Conservation (phyloP, 2,888 invertebrate genomes). For the Drosophila tanythrix region DNA sequence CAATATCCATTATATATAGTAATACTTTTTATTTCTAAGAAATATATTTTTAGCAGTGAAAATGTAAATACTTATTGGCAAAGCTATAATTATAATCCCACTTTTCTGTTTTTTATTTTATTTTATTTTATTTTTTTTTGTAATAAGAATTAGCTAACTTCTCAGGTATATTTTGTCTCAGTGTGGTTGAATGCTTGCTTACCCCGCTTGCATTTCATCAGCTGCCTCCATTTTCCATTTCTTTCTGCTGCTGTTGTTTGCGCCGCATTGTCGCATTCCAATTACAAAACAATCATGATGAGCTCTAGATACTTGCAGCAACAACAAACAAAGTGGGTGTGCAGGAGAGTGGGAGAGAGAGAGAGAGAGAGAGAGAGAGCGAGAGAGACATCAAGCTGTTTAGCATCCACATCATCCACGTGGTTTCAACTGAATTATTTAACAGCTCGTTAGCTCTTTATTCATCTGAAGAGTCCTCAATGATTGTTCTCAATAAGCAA, state of each 20-base stretch:
- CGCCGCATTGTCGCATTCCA: conserved; percentile 73
- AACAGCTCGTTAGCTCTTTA: conserved; percentile 25
- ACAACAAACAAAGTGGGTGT: conserved; percentile 12
- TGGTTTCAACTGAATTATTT: conserved; percentile 4
- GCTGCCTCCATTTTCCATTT: conserved; percentile 49
- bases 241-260: conserved; percentile 30
- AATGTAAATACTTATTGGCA: background rate
- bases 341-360: background rate
- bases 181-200: conserved; percentile 9
- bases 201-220: conserved; percentile 56
- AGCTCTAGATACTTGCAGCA: conserved; percentile 71
- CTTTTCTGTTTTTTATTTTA: background rate
- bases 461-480: conserved; percentile 21
- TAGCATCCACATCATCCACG: conserved; percentile 28
- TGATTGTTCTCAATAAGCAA: conserved; percentile 10
- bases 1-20: background rate
- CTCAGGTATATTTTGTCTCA: background rate
- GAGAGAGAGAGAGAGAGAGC: background rate
- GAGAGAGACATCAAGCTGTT: conserved; percentile 19
- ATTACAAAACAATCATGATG: conserved; percentile 80
- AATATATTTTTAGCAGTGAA: background rate
- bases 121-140: background rate
- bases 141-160: background rate
- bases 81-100: background rate
- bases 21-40: background rate